Conservation (phyloP, 2,888 invertebrate species). For the Eupithecia abbreviata region DNA sequence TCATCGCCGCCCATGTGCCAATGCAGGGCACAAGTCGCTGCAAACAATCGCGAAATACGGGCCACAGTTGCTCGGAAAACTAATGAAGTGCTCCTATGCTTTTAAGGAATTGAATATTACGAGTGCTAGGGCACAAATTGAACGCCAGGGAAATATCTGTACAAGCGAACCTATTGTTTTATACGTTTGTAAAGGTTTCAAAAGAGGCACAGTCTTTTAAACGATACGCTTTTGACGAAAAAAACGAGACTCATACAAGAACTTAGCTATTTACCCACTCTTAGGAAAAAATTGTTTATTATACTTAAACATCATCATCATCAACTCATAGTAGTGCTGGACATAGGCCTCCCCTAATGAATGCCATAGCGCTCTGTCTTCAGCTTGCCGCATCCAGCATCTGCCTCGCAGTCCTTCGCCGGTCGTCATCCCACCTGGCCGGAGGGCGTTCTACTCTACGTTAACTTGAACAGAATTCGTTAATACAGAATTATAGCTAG, state of each 20-base stretch:
- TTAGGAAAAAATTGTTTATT: not conserved
- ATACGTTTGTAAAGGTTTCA: not conserved
- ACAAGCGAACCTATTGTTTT: not conserved
- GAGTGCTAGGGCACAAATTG: conserved; percentile 43
- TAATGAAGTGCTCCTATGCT: conserved; percentile 72
- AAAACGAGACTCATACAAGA: not conserved
- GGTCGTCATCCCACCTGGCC: too few species aligned
- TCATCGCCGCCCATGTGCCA: conserved; percentile 33
- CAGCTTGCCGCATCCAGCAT: too few species aligned
- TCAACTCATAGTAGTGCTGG: too few species aligned
- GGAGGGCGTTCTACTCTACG: too few species aligned
- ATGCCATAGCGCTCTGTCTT: too few species aligned
- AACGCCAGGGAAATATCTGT: conserved; percentile 24
- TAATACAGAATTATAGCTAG: too few species aligned
- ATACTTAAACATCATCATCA: too few species aligned
- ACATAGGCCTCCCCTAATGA: too few species aligned
- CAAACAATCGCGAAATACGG: conserved; percentile 72
- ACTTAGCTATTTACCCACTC: not conserved
- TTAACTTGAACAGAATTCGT: too few species aligned
- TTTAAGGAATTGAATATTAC: conserved; percentile 75
- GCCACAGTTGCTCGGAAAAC: conserved; percentile 67
- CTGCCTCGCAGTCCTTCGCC: too few species aligned
- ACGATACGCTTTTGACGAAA: not conserved
- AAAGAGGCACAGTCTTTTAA: not conserved
- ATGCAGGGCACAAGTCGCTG: conserved; percentile 55